phyloP scores from a whole-genome alignment of 2,888 invertebrate species.

The Boloria euphrosyne region DNA sequence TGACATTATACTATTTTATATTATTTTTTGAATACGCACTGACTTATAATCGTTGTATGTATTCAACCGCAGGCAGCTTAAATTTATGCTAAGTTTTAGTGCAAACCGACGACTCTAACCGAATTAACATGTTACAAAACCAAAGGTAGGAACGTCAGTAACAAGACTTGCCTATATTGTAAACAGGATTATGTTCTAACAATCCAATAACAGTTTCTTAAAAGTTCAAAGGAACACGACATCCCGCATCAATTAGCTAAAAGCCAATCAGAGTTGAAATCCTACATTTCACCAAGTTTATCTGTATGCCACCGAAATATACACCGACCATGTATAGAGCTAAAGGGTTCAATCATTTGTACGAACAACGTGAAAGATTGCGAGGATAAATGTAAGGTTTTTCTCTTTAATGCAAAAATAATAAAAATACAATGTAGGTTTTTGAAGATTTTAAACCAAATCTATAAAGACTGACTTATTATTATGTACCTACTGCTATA shows the following conservation, averaged over 20 bases:
- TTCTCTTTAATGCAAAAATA: too few relatives aligned
- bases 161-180: slow-evolving; percentile 32
- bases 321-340: background rate
- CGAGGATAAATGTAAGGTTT: too few relatives aligned
- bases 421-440: too few relatives aligned
- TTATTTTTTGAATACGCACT: too few relatives aligned
- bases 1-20: too few relatives aligned
- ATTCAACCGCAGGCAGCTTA: background rate
- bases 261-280: slow-evolving; percentile 29
- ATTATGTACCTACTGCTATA: too few relatives aligned
- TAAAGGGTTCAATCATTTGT: background rate
- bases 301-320: background rate
- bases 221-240: slow-evolving; percentile 29
- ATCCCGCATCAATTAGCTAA: slow-evolving; percentile 33
- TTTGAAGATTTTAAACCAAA: too few relatives aligned
- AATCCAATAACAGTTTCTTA: slow-evolving; percentile 39
- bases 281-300: background rate
- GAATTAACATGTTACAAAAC: slow-evolving; percentile 24
- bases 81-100: slow-evolving; percentile 2
- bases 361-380: too few relatives aligned
- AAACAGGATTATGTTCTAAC: slow-evolving; percentile 35
- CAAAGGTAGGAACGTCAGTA: slow-evolving; percentile 18
- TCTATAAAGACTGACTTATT: too few relatives aligned
- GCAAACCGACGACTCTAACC: slow-evolving; percentile 20
- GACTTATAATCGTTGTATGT: background rate